phyloP scores from a whole-genome alignment of 2,113 vertebrate species.

The Zosterops borbonicus region DNA sequence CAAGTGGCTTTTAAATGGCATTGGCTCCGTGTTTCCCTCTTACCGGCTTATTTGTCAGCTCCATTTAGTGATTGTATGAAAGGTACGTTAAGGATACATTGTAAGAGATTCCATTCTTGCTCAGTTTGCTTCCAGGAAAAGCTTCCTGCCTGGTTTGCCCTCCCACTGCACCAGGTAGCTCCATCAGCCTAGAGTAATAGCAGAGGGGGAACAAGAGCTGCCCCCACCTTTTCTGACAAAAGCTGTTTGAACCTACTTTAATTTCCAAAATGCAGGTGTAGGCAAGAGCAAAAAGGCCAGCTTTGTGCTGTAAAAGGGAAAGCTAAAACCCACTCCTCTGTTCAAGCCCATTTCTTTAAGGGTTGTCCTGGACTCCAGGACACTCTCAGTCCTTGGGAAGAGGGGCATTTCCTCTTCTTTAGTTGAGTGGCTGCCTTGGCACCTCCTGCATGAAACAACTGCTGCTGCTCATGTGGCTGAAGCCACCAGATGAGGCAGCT shows the following conservation, averaged over 20 bases:
- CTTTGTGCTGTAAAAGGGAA: neutral
- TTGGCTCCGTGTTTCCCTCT: neutral
- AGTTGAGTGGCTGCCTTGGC: neutral
- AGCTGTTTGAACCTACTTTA: neutral
- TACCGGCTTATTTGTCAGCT: neutral
- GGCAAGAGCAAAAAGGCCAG: neutral
- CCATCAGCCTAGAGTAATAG: neutral
- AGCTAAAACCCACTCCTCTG: neutral
- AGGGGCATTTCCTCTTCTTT: neutral
- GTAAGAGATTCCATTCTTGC: neutral
- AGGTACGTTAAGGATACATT: neutral
- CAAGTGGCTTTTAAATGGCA: slow-evolving; percentile 20
- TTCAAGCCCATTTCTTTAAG: neutral
- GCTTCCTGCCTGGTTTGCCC: neutral
- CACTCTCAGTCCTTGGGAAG: neutral
- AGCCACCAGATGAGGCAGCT: neutral
- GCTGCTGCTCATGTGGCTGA: neutral
- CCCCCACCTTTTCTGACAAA: neutral
- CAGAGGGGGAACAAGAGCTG: neutral
- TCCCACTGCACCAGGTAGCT: neutral
- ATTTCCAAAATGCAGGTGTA: neutral
- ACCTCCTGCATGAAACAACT: neutral
- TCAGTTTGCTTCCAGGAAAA: neutral
- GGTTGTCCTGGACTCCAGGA: neutral
- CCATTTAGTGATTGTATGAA: neutral